These are phyloP conservation scores for Gyrodactylus salaris DNA, from an alignment of 1,140 invertebrate genomes.

Conservation along the genomic window DNA sequence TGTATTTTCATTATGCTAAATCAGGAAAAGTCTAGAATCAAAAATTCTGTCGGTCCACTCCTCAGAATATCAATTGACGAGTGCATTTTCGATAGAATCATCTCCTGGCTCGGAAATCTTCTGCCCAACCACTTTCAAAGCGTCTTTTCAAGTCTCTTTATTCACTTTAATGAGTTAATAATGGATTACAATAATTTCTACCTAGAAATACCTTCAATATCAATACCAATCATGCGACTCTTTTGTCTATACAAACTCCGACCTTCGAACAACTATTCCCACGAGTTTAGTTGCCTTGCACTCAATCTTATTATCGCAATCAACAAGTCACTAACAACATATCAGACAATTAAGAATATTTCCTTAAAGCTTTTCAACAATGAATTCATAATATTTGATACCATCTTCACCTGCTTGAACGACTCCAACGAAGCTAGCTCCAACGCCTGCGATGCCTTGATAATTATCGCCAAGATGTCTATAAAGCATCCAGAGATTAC, in stretches of 20 bases:
- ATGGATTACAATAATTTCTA: not conserved
- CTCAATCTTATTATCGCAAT: not conserved
- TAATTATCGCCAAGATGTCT: not conserved
- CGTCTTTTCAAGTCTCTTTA: not conserved
- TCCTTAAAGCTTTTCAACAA: not conserved
- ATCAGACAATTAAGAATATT: not conserved
- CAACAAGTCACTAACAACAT: not conserved
- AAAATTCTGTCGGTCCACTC: not conserved
- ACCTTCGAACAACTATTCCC: not conserved
- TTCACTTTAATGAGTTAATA: not conserved
- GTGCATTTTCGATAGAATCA: not conserved
- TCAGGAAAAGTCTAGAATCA: not conserved
- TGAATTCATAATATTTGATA: not conserved
- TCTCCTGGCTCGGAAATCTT: not conserved
- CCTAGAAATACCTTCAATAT: not conserved
- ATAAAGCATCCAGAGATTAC: not conserved
- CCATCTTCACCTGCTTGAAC: not conserved
- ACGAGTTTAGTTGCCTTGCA: not conserved
- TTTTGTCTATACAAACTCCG: not conserved
- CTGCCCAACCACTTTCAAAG: not conserved
- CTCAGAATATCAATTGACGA: not conserved
- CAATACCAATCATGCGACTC: not conserved
- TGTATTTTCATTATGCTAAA: not conserved
- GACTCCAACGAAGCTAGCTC: not conserved
- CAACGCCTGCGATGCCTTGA: not conserved